Conservation (phyloP, 2,797 vertebrate species). For the Ciconia nigra region DNA sequence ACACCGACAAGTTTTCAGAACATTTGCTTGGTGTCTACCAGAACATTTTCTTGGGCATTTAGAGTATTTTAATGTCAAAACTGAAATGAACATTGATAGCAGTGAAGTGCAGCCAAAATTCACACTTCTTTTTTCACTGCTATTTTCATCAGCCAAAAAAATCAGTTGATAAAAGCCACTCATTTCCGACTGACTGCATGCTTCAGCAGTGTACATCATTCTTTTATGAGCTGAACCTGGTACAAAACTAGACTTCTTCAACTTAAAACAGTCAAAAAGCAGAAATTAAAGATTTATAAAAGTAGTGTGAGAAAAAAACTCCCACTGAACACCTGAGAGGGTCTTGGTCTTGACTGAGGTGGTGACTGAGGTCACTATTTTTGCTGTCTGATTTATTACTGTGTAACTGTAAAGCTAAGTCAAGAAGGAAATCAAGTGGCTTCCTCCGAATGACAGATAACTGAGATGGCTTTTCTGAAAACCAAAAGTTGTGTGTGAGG, state of each 20-base stretch:
- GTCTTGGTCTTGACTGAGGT: background rate
- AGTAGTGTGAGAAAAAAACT: background rate
- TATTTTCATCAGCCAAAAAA: background rate
- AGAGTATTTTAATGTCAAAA: background rate
- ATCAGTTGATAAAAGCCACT: background rate
- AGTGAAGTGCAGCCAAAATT: background rate
- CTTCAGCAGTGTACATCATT: background rate
- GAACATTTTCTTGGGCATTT: background rate
- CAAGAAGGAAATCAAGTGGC: background rate
- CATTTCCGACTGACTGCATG: background rate
- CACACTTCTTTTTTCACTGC: background rate
- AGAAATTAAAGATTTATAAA: background rate
- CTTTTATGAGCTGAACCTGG: background rate
- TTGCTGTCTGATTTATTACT: background rate
- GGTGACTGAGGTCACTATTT: background rate
- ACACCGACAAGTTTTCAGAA: background rate
- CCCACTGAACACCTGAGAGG: background rate
- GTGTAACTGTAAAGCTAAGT: background rate
- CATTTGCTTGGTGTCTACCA: background rate
- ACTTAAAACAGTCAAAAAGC: background rate
- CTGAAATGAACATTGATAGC: background rate
- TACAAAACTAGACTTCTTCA: background rate
- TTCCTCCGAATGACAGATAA: background rate
- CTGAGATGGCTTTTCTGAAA: background rate
- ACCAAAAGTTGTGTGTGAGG: background rate